Base-by-base conservation (phyloP, 2,113 vertebrate genomes). In the Neogobius melanostomus region DNA sequence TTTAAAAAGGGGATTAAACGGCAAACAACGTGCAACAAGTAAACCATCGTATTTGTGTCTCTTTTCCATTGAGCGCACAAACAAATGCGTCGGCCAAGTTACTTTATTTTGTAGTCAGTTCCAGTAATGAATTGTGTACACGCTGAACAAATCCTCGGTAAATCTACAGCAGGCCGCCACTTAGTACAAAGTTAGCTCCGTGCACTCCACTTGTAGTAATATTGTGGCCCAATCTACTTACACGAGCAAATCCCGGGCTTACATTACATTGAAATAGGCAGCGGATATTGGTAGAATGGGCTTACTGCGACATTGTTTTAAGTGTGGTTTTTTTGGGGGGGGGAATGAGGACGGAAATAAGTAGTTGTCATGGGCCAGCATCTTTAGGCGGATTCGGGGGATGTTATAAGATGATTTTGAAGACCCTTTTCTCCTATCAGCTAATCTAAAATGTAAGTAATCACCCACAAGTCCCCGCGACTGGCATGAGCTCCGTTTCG, bases 371-470 rank as follows among this genome's bases (percentile, higher is more conserved):
- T 85, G 86, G 81, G 86, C 79, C 75, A 71, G 61, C 54, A 9
- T 80, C 71, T 76, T 66, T 62, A 74, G 63, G 70, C 71, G 83
- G 79, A 82, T 82, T 75, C 66, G 72, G 79, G 64, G 74, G 82
- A 84, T 72, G 81, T 78, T 88, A 28, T 56, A 87, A 90, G 88
- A 90, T 89, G 89, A 88, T 89, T 91, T 21, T 89, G 82, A 66
- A 52, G 79, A 80, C 76, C 79, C 75, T 86, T 21, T 88, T 85
- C 84, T 91, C 77, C 76, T 91, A 93, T 93, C 92, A 84, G 85
- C 85, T 87, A 77, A 92, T 93, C 90, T 91, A 83, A 91, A 91
- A 91, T 82, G 85, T 78, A 83, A 89, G 91, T 90, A 91, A 92
- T 89, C 79, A 86, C 79, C 85, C 80, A 78, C 87, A 85, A 90